Conservation (phyloP, 1,140 invertebrate species). For the Penaeus japonicus region DNA sequence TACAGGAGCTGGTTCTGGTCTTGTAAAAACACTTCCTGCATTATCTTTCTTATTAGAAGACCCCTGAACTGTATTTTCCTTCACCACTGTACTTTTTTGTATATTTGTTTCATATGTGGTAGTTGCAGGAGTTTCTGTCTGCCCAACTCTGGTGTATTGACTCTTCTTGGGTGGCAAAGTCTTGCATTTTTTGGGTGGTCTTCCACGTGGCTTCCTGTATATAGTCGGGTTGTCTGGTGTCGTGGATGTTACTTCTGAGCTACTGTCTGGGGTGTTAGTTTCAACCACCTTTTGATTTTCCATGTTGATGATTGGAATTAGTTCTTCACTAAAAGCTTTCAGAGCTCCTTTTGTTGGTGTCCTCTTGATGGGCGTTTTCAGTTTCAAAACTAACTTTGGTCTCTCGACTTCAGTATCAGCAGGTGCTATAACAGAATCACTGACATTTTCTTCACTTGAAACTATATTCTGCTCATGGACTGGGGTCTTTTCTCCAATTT, state of each 20-base stretch:
- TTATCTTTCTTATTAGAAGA: too few relatives aligned
- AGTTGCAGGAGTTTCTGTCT: neutral
- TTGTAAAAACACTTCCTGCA: too few relatives aligned
- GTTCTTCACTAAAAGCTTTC: conserved; percentile 39
- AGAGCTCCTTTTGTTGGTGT: conserved; percentile 41
- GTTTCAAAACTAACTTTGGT: neutral
- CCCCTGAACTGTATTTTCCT: too few relatives aligned
- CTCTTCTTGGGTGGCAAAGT: neutral
- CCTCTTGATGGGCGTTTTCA: neutral
- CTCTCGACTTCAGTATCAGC: too few relatives aligned
- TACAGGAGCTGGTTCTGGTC: neutral
- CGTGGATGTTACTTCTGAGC: conserved; percentile 44
- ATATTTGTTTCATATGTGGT: neutral
- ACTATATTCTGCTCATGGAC: neutral
- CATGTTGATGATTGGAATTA: neutral
- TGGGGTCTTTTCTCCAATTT: neutral
- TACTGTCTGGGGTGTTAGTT: conserved; percentile 32
- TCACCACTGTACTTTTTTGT: neutral
- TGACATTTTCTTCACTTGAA: neutral
- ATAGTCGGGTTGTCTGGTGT: conserved; percentile 11
- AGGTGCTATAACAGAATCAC: neutral
- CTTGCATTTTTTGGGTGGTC: neutral
- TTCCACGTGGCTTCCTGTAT: neutral
- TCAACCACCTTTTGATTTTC: neutral
- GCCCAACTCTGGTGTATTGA: neutral